phyloP scores from a whole-genome alignment of 2,113 vertebrate genomes.

The Typhlomys cinereus region DNA sequence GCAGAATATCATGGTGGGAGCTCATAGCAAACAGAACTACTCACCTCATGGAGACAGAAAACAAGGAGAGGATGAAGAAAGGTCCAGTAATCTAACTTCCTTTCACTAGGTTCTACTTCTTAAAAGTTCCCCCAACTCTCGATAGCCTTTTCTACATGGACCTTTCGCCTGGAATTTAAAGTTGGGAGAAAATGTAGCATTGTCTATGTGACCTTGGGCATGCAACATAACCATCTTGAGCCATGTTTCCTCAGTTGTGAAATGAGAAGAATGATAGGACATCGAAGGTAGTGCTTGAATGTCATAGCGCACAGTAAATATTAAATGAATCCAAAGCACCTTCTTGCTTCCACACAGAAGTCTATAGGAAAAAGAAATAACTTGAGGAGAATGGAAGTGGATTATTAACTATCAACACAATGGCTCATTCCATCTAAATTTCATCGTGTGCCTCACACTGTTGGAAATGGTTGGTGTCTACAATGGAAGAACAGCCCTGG shows the following conservation, averaged over 20 bases:
- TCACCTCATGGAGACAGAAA: not conserved
- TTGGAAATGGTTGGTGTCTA: not conserved
- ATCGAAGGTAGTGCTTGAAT: not conserved
- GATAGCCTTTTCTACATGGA: not conserved
- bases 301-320: not conserved
- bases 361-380: not conserved
- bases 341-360: not conserved
- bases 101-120: not conserved
- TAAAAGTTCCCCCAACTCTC: not conserved
- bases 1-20: not conserved
- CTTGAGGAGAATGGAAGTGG: not conserved
- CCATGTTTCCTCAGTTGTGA: not conserved
- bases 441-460: accelerated
- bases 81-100: not conserved
- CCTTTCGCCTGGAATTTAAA: not conserved
- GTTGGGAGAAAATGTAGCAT: too few relatives aligned
- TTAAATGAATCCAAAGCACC: not conserved
- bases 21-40: too few relatives aligned
- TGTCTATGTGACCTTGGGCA: not conserved
- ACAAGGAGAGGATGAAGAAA: not conserved
- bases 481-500: not conserved
- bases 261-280: not conserved
- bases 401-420: too few relatives aligned
- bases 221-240: not conserved
- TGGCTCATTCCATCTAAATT: not conserved